phyloP scores from a whole-genome alignment of 2,113 vertebrate genomes.

The Thermophis baileyi region DNA sequence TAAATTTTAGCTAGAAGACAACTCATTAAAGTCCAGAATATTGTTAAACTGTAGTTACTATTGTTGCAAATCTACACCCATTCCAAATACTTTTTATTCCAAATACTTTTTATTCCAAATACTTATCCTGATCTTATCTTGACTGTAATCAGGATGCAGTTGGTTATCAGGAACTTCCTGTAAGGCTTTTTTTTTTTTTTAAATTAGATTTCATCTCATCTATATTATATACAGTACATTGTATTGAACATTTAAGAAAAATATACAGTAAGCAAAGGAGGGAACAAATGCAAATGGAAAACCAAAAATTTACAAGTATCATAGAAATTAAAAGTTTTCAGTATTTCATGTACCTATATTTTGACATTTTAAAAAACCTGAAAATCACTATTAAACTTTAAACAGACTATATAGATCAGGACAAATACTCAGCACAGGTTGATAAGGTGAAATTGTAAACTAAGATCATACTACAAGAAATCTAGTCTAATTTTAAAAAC shows the following conservation, averaged over 20 bases:
- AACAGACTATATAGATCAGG: not conserved
- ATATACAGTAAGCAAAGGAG: not conserved
- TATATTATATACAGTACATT: not conserved
- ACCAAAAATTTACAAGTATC: not conserved
- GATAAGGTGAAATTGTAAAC: not conserved
- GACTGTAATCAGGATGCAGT: not conserved
- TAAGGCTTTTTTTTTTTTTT: not conserved
- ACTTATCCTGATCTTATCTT: not conserved
- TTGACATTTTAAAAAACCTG: not conserved
- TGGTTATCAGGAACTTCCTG: not conserved
- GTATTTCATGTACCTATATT: not conserved
- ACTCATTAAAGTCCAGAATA: not conserved
- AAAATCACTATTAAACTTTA: not conserved
- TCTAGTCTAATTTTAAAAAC: not conserved
- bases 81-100: not conserved
- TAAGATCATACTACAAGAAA: not conserved
- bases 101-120: not conserved
- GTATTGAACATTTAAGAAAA: not conserved
- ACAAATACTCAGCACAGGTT: not conserved
- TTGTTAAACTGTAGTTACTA: not conserved
- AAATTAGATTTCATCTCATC: not conserved
- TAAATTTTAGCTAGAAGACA: not conserved
- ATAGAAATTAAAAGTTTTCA: not conserved
- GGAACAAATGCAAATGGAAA: not conserved
- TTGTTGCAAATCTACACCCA: not conserved